A percentile compares a stretch with the other conserved stretches of the same genome.
These are phyloP conservation scores for Caenorhabditis japonica DNA, from an alignment of 2,888 invertebrate genomes.

Conservation along the genomic window DNA sequence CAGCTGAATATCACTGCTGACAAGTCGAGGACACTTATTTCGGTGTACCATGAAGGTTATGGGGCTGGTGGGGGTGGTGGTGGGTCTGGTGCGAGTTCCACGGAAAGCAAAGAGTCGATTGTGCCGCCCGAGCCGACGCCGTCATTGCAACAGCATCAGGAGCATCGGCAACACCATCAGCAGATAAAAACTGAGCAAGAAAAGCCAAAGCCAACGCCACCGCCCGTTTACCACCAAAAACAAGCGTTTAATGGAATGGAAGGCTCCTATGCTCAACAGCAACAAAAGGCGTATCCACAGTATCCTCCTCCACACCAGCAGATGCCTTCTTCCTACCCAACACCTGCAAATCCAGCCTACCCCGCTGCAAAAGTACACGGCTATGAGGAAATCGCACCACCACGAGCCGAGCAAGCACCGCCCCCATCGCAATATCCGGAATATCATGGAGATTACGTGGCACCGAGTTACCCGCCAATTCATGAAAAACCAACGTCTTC, in stretches of 20 bases:
- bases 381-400: slow-evolving; percentile 1
- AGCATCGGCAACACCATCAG: slow-evolving; percentile 9
- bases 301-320: slow-evolving; percentile 19
- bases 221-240: not conserved
- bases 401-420: slow-evolving; percentile 4
- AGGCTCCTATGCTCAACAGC: slow-evolving; percentile 38
- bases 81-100: slow-evolving; percentile 43
- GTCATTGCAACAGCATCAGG: slow-evolving; percentile 16
- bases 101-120: slow-evolving; percentile 66
- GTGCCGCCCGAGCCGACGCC: slow-evolving; percentile 76
- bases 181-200: slow-evolving; percentile 26
- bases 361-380: no score
- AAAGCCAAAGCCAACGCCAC: slow-evolving; percentile 12
- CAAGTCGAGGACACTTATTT: slow-evolving; percentile 71
- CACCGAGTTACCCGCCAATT: not conserved
- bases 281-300: slow-evolving; percentile 25
- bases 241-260: slow-evolving; percentile 23
- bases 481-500: not conserved
- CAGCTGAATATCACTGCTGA: slow-evolving; percentile 76
- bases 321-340: slow-evolving; percentile 11
- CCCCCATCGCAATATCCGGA: not conserved
- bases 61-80: slow-evolving; percentile 35
- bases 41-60: slow-evolving; percentile 73
- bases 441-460: not conserved
- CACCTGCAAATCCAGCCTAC: no score